Conservation (phyloP, 1,140 invertebrate genomes). For the Hydropsyche tenuis region DNA sequence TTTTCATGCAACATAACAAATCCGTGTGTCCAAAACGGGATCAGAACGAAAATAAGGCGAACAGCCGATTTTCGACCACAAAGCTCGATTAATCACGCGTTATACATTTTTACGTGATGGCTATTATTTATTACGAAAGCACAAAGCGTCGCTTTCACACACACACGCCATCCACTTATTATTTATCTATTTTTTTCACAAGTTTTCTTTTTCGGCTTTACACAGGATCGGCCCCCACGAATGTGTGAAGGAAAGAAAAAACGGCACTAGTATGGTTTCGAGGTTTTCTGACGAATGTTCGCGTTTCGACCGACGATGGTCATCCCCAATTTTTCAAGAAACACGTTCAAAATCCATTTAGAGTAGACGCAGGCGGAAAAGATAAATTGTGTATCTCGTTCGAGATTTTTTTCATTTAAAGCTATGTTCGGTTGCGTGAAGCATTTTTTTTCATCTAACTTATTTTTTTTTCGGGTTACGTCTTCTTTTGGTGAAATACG, state of each 20-base stretch:
- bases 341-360: conserved; percentile 27
- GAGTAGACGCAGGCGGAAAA: background rate
- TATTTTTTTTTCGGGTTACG: background rate
- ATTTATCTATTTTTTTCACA: background rate
- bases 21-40: too few relatives aligned
- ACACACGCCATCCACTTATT: background rate
- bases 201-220: too few relatives aligned
- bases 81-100: conserved; percentile 12
- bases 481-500: background rate
- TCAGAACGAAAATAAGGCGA: too few relatives aligned
- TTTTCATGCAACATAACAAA: too few relatives aligned
- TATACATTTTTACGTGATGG: conserved; percentile 4
- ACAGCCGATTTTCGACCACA: background rate
- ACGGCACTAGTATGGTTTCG: background rate
- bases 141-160: background rate
- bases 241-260: background rate
- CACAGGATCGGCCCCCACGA: too few relatives aligned
- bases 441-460: background rate
- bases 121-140: background rate
- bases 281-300: background rate
- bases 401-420: too few relatives aligned
- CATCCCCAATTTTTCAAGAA: conserved; percentile 24
- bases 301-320: background rate
- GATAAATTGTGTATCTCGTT: conserved; percentile 10
- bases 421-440: background rate